Evolutionary conservation across 2,797 vertebrate species (phyloP).

Genomic region (Psittacula derbiana): DNA sequence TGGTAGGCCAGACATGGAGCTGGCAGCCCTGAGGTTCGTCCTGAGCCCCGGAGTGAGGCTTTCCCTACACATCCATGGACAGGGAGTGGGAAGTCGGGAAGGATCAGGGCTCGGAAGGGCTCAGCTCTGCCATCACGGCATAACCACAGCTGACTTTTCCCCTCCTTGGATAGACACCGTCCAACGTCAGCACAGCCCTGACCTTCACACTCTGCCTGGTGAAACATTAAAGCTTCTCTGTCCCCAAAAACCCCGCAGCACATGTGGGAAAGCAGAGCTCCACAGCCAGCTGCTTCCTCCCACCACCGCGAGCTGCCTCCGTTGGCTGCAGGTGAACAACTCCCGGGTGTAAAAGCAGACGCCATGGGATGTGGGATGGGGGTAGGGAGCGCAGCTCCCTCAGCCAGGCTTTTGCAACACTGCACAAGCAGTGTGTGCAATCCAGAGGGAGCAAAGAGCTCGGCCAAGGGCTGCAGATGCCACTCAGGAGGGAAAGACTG

Average conservation of each 20-base stretch:
- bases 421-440: fast-evolving
- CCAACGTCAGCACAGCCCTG: background rate
- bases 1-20: fast-evolving
- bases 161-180: background rate
- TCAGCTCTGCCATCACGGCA: fast-evolving
- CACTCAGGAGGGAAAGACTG: background rate
- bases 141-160: background rate
- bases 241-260: background rate
- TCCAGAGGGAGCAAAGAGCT: background rate
- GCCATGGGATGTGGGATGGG: background rate
- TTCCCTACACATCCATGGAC: background rate
- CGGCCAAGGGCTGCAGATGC: background rate
- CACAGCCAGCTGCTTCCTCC: background rate
- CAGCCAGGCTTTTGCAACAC: background rate
- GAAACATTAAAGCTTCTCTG: background rate
- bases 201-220: conserved; percentile 6
- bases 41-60: background rate
- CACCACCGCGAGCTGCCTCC: background rate
- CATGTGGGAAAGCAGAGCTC: background rate
- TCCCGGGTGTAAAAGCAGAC: background rate
- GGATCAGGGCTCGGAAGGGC: background rate
- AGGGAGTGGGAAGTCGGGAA: background rate
- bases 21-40: fast-evolving
- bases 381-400: background rate
- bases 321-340: conserved; percentile 1